Evolutionary conservation across 2,113 vertebrate species (phyloP).

Genomic region (Microtus oregoni): DNA sequence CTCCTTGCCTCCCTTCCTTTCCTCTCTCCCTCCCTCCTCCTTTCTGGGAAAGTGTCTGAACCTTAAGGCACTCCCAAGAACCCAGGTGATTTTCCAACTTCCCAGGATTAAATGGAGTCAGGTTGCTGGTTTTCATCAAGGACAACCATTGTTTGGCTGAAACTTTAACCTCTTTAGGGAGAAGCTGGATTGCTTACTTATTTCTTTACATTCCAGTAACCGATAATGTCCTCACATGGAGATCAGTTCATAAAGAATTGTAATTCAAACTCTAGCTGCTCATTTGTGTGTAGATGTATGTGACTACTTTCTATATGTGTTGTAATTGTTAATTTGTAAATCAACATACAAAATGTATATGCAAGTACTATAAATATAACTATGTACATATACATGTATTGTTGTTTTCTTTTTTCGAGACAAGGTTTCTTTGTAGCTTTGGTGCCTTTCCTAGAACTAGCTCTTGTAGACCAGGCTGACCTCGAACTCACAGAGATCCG

Average conservation of each 20-base stretch:
- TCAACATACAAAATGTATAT: background rate
- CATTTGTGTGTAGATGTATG: background rate
- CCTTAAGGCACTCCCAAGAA: background rate
- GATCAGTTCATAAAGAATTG: background rate
- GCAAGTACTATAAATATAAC: background rate
- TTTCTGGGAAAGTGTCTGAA: background rate
- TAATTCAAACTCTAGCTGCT: background rate
- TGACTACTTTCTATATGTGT: background rate
- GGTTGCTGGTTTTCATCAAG: background rate
- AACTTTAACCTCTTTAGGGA: background rate
- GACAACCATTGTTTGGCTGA: background rate
- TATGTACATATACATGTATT: too few relatives aligned
- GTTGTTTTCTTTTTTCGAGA: too few relatives aligned
- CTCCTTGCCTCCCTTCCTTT: rapidly evolving
- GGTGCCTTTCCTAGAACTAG: too few relatives aligned
- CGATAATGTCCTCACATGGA: background rate
- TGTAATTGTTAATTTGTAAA: background rate
- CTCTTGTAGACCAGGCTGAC: too few relatives aligned
- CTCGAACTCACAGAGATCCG: too few relatives aligned
- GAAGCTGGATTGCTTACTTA: background rate
- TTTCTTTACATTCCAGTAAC: background rate
- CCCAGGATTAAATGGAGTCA: background rate
- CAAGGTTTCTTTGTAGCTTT: too few relatives aligned
- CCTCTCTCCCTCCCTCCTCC: too few relatives aligned
- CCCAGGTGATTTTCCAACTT: background rate